These are phyloP conservation scores for Astatotilapia flaviijosephi DNA, from an alignment of 2,113 vertebrate species.

Conservation along the genomic window DNA sequence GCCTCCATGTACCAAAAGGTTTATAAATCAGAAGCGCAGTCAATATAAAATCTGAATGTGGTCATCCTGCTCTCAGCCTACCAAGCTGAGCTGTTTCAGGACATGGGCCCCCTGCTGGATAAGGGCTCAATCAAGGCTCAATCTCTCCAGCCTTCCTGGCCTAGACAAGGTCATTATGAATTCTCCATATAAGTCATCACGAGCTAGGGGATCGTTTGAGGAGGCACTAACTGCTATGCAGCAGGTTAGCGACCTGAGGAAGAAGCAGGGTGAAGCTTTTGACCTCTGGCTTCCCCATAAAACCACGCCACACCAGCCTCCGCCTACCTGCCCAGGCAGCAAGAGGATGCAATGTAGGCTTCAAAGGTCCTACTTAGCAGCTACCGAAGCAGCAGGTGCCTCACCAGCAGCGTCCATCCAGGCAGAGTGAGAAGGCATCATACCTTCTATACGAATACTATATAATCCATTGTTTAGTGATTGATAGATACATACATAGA, in stretches of 20 bases:
- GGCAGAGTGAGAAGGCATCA: not conserved
- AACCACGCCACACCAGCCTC: not conserved
- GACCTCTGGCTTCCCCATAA: not conserved
- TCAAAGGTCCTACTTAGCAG: not conserved
- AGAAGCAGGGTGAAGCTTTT: not conserved
- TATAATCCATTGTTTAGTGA: not conserved
- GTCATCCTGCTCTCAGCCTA: not conserved
- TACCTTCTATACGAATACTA: not conserved
- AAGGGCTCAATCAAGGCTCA: not conserved
- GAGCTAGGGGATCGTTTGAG: not conserved
- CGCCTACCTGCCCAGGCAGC: not conserved
- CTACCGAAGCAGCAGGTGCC: not conserved
- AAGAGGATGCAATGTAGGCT: not conserved
- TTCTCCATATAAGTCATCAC: not conserved
- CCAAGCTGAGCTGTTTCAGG: not conserved
- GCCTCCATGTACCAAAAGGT: not conserved
- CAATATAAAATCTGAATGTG: not conserved
- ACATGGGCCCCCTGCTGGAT: not conserved
- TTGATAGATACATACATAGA: not conserved
- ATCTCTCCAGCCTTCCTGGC: not conserved
- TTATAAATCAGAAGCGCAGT: not conserved
- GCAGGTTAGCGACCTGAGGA: not conserved
- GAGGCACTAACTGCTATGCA: not conserved
- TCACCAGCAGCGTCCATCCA: not conserved
- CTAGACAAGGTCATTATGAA: not conserved